phyloP scores from a whole-genome alignment of 2,797 vertebrate genomes.

The Sebastes vulpes region DNA sequence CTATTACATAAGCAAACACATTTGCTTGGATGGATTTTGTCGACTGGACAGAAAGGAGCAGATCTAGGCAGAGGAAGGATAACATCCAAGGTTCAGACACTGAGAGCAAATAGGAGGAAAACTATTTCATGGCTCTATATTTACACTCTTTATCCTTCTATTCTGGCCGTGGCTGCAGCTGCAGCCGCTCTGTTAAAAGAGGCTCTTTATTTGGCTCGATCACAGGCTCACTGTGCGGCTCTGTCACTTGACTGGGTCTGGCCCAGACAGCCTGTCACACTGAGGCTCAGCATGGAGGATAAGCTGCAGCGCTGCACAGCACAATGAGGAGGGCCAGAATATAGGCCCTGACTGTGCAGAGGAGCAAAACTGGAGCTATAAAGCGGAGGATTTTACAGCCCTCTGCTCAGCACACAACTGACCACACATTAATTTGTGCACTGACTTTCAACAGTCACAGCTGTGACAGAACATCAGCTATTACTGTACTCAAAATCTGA shows the following conservation, averaged over 20 bases:
- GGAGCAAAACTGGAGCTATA: constrained; percentile 24
- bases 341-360: constrained; percentile 29
- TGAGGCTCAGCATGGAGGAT: constrained; percentile 64
- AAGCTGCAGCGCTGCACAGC: constrained; percentile 45
- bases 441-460: not conserved
- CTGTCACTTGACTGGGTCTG: constrained; percentile 68
- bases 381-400: constrained; percentile 13
- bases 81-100: constrained; percentile 31
- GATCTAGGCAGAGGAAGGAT: constrained; percentile 30
- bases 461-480: not conserved
- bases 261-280: constrained; percentile 61
- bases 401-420: not conserved
- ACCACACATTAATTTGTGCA: constrained; percentile 15
- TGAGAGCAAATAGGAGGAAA: constrained; percentile 40
- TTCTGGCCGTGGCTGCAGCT: constrained; percentile 75
- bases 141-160: constrained; percentile 67
- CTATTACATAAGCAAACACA: not conserved
- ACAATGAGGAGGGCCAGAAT: constrained; percentile 29
- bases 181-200: constrained; percentile 72
- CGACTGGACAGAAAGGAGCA: constrained; percentile 28
- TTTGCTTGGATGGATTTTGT: constrained; percentile 13
- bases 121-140: constrained; percentile 72
- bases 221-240: constrained; percentile 76
- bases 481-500: not conserved
- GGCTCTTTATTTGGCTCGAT: constrained; percentile 78